phyloP scores from a whole-genome alignment of 1,140 invertebrate genomes.

The Zophobas atratus region DNA sequence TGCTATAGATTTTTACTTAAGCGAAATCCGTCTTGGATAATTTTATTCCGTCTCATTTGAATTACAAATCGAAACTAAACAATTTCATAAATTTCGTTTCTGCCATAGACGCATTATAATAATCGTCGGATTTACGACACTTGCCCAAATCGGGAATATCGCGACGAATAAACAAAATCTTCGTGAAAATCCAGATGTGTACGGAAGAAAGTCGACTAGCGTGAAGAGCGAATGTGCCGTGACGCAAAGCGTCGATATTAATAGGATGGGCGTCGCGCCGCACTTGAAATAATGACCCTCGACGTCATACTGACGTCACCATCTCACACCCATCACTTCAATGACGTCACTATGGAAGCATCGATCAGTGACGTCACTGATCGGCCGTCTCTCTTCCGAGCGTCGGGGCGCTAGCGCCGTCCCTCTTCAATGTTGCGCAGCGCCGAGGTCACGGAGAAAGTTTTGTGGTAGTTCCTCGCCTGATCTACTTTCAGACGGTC shows the following conservation, averaged over 20 bases:
- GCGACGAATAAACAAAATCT: not conserved
- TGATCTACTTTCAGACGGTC: slow-evolving; percentile 51
- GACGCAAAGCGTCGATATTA: slow-evolving; percentile 56
- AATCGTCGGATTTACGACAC: not conserved
- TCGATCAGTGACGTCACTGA: slow-evolving; percentile 62
- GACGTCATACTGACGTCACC: slow-evolving; percentile 53
- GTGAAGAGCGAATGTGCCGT: slow-evolving; percentile 50
- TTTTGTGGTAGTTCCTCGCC: slow-evolving; percentile 60
- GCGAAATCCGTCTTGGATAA: slow-evolving; percentile 3
- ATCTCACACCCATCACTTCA: slow-evolving; percentile 52
- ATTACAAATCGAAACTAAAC: not conserved
- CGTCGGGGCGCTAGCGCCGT: slow-evolving; percentile 30
- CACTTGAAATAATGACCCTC: slow-evolving; percentile 48
- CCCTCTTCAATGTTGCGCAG: slow-evolving; percentile 56
- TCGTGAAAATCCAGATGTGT: not conserved
- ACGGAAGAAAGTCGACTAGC: slow-evolving; percentile 17
- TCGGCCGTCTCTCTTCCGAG: slow-evolving; percentile 27
- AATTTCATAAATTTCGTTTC: not conserved
- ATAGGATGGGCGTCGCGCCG: slow-evolving; percentile 55
- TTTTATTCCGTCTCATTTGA: slow-evolving; percentile 8
- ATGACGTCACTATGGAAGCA: slow-evolving; percentile 61
- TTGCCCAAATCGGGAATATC: not conserved
- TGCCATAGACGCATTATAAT: not conserved
- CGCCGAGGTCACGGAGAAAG: slow-evolving; percentile 65
- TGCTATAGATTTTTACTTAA: slow-evolving; percentile 7